A percentile compares a stretch with the other conserved stretches of the same genome.
These are phyloP conservation scores for Phyllostomus discolor DNA, from an alignment of 2,113 vertebrate genomes.

Conservation along the genomic window DNA sequence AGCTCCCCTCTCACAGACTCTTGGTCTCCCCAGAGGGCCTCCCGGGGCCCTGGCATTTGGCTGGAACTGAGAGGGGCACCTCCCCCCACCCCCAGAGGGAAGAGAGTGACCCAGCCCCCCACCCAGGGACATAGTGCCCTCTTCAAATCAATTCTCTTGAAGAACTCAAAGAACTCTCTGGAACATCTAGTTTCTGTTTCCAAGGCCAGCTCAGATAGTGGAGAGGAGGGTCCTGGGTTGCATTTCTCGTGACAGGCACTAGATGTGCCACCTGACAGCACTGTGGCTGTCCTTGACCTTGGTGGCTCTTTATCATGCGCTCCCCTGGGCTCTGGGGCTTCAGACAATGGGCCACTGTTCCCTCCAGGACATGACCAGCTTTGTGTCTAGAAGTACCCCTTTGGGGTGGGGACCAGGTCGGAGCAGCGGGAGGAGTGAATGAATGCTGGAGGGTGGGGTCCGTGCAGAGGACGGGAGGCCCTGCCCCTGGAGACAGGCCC, in stretches of 20 bases:
- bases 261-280: fast-evolving
- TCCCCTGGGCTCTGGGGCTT: background rate
- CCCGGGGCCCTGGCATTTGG: background rate
- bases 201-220: background rate
- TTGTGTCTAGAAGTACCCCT: background rate
- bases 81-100: background rate
- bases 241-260: fast-evolving
- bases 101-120: too few relatives aligned
- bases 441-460: background rate
- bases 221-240: background rate
- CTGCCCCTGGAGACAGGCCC: background rate
- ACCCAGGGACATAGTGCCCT: background rate
- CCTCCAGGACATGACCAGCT: background rate
- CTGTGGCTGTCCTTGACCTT: background rate
- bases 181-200: background rate
- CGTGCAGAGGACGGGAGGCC: background rate
- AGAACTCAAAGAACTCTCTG: background rate
- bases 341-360: background rate
- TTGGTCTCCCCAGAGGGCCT: background rate
- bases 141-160: background rate
- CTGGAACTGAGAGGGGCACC: background rate
- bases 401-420: background rate
- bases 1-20: background rate
- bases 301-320: background rate
- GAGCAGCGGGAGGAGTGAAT: background rate